These are phyloP conservation scores for Drosophila rufa DNA, from an alignment of 1,140 invertebrate genomes.

Conservation along the genomic window DNA sequence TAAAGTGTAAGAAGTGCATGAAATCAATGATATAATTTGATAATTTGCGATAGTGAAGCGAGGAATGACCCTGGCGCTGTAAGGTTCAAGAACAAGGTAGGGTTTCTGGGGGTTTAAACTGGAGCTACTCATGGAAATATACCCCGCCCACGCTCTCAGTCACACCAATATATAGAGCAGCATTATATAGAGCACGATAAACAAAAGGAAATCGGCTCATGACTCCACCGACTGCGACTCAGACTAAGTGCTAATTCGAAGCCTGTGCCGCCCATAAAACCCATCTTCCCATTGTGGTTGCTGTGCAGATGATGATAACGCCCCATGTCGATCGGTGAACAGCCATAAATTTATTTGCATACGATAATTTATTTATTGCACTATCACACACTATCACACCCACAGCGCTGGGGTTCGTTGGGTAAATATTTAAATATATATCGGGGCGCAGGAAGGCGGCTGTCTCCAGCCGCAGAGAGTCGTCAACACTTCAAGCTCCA, in stretches of 20 bases:
- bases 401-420: conserved; percentile 6
- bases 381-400: conserved; percentile 29
- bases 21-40: conserved; percentile 27
- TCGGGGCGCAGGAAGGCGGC: not conserved
- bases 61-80: conserved; percentile 10
- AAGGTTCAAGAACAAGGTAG: conserved; percentile 59
- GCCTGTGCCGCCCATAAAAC: conserved; percentile 72
- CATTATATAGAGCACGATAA: conserved; percentile 19
- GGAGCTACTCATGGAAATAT: not conserved
- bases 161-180: conserved; percentile 19
- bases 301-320: conserved; percentile 63
- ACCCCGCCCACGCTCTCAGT: not conserved
- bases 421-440: conserved; percentile 56
- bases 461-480: conserved; percentile 16
- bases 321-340: conserved; percentile 34
- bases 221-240: not conserved
- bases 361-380: conserved; percentile 81
- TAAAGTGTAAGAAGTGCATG: conserved; percentile 72
- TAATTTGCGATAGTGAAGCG: conserved; percentile 24
- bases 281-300: conserved; percentile 12
- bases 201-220: conserved; percentile 25
- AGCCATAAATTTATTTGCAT: conserved; percentile 78
- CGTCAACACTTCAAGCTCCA: conserved; percentile 42
- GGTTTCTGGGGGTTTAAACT: not conserved
- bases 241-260: conserved; percentile 65